These are phyloP conservation scores for Hiodon alosoides DNA, from an alignment of 2,113 vertebrate species.

Conservation along the genomic window DNA sequence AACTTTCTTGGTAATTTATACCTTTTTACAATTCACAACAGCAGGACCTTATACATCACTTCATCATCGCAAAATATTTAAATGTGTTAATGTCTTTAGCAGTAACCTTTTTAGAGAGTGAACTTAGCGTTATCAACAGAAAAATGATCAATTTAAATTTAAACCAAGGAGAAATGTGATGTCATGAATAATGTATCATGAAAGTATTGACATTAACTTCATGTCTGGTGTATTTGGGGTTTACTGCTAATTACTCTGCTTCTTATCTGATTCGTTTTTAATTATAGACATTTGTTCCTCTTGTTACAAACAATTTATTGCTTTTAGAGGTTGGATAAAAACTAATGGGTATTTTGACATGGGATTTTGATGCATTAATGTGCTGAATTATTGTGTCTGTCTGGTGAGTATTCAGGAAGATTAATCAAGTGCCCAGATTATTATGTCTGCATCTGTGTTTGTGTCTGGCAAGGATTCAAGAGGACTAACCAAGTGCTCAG, in stretches of 20 bases:
- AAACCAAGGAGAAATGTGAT: conserved; percentile 4
- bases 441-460: background rate
- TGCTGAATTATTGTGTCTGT: background rate
- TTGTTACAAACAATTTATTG: conserved; percentile 5
- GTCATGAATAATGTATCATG: background rate
- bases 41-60: background rate
- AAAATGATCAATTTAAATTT: background rate
- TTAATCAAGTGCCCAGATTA: background rate
- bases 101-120: background rate
- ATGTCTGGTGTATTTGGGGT: background rate
- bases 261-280: conserved; percentile 13
- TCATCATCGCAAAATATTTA: background rate
- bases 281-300: conserved; percentile 3
- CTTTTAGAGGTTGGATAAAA: background rate
- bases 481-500: background rate
- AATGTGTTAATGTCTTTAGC: background rate
- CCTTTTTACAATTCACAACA: background rate
- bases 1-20: no score
- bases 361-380: background rate
- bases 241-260: background rate
- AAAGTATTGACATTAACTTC: background rate
- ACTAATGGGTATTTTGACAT: background rate
- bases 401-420: background rate
- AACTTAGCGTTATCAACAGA: background rate
- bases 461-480: background rate